These are phyloP conservation scores for Hyalella azteca DNA, from an alignment of 2,888 invertebrate species.

Conservation along the genomic window DNA sequence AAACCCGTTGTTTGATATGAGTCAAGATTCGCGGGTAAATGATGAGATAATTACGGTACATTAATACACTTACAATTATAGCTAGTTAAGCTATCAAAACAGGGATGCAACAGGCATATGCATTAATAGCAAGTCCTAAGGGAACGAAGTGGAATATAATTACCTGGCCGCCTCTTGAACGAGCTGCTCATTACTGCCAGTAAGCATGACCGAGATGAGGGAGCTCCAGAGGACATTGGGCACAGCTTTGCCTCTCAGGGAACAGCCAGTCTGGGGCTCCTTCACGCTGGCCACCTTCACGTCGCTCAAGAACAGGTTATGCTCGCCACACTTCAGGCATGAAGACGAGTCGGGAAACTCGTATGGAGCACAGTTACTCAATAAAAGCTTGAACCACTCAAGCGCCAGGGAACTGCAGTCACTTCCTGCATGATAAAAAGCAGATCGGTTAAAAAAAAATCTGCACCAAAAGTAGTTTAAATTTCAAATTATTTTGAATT, in stretches of 20 bases:
- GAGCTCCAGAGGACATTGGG: not conserved
- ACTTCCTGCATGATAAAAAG: not conserved
- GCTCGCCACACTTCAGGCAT: not conserved
- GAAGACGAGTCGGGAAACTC: not conserved
- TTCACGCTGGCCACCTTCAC: not conserved
- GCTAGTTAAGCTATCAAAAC: too few relatives aligned
- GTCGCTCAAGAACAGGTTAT: constrained; percentile 8
- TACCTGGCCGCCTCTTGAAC: not conserved
- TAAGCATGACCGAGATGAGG: not conserved
- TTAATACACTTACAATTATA: too few relatives aligned
- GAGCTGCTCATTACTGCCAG: not conserved
- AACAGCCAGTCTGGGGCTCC: not conserved
- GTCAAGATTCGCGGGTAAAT: too few relatives aligned
- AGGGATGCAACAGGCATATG: too few relatives aligned
- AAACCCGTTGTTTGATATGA: too few relatives aligned
- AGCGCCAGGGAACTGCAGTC: not conserved
- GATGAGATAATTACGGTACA: too few relatives aligned
- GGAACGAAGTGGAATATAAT: not conserved
- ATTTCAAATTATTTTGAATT: not conserved
- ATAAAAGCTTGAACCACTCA: not conserved
- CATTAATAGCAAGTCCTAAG: too few relatives aligned
- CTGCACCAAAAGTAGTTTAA: not conserved
- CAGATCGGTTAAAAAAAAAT: not conserved
- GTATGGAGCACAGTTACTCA: not conserved
- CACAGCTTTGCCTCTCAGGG: not conserved